Base-by-base conservation (phyloP, 2,888 invertebrate genomes). In the Eupithecia pulchellata region DNA sequence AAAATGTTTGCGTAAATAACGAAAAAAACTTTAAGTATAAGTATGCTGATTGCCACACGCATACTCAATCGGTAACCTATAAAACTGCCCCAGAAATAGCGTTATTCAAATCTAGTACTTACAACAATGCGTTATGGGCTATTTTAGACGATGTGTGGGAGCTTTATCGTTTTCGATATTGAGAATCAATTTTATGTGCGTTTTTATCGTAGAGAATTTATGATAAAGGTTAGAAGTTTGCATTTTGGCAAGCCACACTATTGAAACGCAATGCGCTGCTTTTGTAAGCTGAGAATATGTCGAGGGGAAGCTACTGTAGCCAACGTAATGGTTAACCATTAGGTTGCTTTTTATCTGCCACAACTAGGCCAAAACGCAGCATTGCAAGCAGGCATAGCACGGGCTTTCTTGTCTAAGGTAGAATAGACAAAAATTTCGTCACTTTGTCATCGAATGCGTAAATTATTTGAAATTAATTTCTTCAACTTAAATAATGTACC, bases 131-230 rank as follows among this genome's bases (percentile, higher is more conserved):
- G 39, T 69, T 69, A 72, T 67, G 64, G 17, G 36, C 66, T 60
- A 69, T 72, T 72, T 66, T 69, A n/a, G 68, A 32, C 32, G 36
- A 66, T 32, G 52, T 42, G 36, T 64, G 52, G 67, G 65, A 69
- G 73, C 69, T 75, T 65, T 71, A 76, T 71, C 67, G 73, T 55
- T 67, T 64, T 67, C 69, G 36, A 60, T 72, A 71, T 66, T 29
- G 64, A 67, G 75, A 73, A 75, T 68, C 71, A 62, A 74, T 72
- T 75, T 73, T 52, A 66, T 32, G 64, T 32, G 14, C 30, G 57
- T 66, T 75, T 73, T 73, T 73, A 66, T 62, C 27, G 29, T 25
- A 27, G 52, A 36, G 63, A 63, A 63, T 27, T 29, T 57, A 57
- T 57, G 29, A 20, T 20, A 25, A 20, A 30, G 20, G 13, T 61